A percentile compares a stretch with the other conserved stretches of the same genome.
Evolutionary conservation across 2,888 invertebrate species (phyloP).

Genomic region (Disparrhopalites patrizii): DNA sequence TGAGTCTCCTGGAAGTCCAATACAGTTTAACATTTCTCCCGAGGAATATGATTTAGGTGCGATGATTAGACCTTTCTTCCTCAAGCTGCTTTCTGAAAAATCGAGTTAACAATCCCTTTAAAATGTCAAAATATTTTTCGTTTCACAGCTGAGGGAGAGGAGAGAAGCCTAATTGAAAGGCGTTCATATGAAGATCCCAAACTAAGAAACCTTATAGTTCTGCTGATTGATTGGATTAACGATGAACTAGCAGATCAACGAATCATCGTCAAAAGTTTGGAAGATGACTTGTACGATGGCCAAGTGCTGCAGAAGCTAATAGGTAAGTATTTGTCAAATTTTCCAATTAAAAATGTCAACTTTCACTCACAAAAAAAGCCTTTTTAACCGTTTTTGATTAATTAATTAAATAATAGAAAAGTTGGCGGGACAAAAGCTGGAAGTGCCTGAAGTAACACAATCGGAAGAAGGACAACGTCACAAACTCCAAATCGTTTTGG

Average conservation of each 20-base stretch:
- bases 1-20: slow-evolving; percentile 91
- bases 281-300: slow-evolving; percentile 96
- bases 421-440: slow-evolving; percentile 79
- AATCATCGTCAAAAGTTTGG: slow-evolving; percentile 94
- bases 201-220: slow-evolving; percentile 74
- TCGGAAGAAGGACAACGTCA: slow-evolving; percentile 96
- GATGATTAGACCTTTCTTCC: background rate
- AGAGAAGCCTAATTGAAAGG: slow-evolving; percentile 90
- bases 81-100: background rate
- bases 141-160: slow-evolving; percentile 98
- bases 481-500: slow-evolving; percentile 82
- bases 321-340: no score
- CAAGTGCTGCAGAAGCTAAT: slow-evolving; percentile 73
- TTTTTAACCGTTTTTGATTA: background rate
- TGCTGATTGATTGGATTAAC: slow-evolving; percentile 97
- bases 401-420: slow-evolving; percentile 68
- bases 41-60: slow-evolving; percentile 70
- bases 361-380: background rate
- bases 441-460: slow-evolving; percentile 97
- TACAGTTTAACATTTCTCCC: slow-evolving; percentile 79
- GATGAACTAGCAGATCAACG: slow-evolving; percentile 93
- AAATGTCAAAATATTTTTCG: background rate
- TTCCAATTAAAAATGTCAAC: background rate
- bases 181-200: slow-evolving; percentile 81
- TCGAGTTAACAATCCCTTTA: background rate